Evolutionary conservation across 30 jellyfish, hydroid and myxozoan genomes (phyloP).

Genomic region (Aurelia coerulea): DNA sequence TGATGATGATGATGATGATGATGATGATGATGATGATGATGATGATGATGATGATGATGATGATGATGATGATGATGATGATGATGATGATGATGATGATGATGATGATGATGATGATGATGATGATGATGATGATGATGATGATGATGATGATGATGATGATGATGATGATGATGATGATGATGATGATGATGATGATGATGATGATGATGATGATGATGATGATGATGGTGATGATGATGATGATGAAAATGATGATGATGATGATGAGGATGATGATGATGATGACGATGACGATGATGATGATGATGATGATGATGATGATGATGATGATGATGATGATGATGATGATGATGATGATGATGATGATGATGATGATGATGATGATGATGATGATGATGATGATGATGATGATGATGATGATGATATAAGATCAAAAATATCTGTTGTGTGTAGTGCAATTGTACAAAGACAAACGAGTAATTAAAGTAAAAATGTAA

Average conservation of each 20-base stretch:
- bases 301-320: conserved; percentile 15
- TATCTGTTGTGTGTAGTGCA: too few species aligned
- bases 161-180: conserved; percentile 18
- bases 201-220: neutral
- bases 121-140: conserved; percentile 23
- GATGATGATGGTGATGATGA: conserved; percentile 29
- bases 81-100: conserved; percentile 24
- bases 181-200: neutral
- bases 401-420: conserved; percentile 32
- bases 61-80: neutral
- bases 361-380: conserved; percentile 10
- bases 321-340: neutral
- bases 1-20: neutral
- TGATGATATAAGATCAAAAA: neutral
- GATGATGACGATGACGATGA: neutral
- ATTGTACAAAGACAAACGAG: too few species aligned
- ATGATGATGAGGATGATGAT: too few species aligned
- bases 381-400: neutral
- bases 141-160: neutral
- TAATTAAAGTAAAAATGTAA: too few species aligned
- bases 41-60: conserved; percentile 7
- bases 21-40: neutral
- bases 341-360: neutral
- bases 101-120: neutral
- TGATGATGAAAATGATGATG: neutral